phyloP scores from a whole-genome alignment of 2,113 vertebrate genomes.

The Bettongia penicillata region DNA sequence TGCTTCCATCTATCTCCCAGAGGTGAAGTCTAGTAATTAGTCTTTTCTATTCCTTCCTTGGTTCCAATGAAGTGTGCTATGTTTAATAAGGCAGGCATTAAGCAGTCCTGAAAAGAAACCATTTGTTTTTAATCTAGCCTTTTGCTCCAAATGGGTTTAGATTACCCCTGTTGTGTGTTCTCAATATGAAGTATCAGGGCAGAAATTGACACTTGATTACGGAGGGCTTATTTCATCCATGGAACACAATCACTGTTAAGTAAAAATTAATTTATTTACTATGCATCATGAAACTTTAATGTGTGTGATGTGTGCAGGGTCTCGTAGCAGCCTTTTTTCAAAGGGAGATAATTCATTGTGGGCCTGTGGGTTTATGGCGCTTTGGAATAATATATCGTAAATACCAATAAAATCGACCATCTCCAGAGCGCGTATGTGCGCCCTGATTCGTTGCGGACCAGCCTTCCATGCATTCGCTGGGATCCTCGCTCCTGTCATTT shows the following conservation, averaged over 20 bases:
- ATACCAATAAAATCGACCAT: conserved; percentile 53
- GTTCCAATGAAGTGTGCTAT: conserved; percentile 43
- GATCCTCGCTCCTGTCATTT: conserved; percentile 62
- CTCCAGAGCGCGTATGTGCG: conserved; percentile 53
- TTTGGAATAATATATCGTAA: conserved; percentile 67
- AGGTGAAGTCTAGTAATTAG: conserved; percentile 51
- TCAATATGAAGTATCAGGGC: conserved; percentile 50
- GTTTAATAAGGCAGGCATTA: conserved; percentile 57
- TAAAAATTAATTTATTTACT: conserved; percentile 47
- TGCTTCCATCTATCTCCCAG: neutral
- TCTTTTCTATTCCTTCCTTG: conserved; percentile 48
- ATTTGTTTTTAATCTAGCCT: conserved; percentile 49
- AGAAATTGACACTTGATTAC: conserved; percentile 44
- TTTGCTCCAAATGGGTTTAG: conserved; percentile 54
- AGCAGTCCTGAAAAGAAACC: conserved; percentile 26
- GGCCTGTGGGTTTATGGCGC: conserved; percentile 48
- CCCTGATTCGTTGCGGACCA: conserved; percentile 60
- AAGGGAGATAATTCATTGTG: conserved; percentile 57
- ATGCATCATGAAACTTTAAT: conserved; percentile 57
- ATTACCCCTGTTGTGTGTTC: conserved; percentile 18
- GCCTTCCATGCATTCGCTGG: conserved; percentile 57
- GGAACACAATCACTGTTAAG: conserved; percentile 58
- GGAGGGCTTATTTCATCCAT: conserved; percentile 51
- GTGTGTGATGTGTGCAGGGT: conserved; percentile 20
- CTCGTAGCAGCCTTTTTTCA: conserved; percentile 58